Base-by-base conservation (phyloP, 2,797 vertebrate species). In the Pteronotus mesoamericanus region DNA sequence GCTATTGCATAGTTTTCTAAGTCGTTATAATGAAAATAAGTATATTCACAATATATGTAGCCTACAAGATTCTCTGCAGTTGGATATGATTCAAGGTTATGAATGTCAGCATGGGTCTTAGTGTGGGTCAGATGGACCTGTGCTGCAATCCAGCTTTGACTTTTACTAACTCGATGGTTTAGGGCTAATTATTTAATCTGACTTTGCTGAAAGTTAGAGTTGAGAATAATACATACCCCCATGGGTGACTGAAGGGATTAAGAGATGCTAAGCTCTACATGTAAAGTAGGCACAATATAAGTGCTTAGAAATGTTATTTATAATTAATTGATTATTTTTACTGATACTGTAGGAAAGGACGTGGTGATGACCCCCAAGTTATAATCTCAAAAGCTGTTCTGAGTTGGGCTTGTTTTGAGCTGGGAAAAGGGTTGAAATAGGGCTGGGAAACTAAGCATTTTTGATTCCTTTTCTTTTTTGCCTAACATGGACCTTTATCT, bases 1-100 rank as follows among this genome's bases (percentile, higher is more conserved):
- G 77, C 66, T 93, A 66, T 46, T 77, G 18, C 48, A 46, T 89
- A 44, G 51, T 90, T 90, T 96, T 91, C 77, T 94, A 75, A 91
- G 64, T 42, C 37, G 16, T 29, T 84, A 0, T 83, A 74, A 78
- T 95, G 87, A 80, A 84, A 72, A 53, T 87, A 83, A 72, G 34
- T 69, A 26, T 57, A 9, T 74, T 57, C 57, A 1, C 86, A 80
- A 3, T 68, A 26, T 68, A 94, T 93, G 94, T 39, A 32, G 32
- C 75, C 96, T 48, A 32, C 9, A 53, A 66, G 86, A 89, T n/a
- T n/a, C 72, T 94, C 89, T 18, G 24, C 48, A n/a, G 12, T 78
- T 69, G 24, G 26, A 26, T 51, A 89, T 19, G 21, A 8, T 22
- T 93, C 69, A 87, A 48, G 29, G 12, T 22, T 61, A 26, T 84